Percentiles rank a stretch among this genome's conserved stretches.
phyloP scores from a whole-genome alignment of 2,888 invertebrate species.

The Cosmopolites sordidus region DNA sequence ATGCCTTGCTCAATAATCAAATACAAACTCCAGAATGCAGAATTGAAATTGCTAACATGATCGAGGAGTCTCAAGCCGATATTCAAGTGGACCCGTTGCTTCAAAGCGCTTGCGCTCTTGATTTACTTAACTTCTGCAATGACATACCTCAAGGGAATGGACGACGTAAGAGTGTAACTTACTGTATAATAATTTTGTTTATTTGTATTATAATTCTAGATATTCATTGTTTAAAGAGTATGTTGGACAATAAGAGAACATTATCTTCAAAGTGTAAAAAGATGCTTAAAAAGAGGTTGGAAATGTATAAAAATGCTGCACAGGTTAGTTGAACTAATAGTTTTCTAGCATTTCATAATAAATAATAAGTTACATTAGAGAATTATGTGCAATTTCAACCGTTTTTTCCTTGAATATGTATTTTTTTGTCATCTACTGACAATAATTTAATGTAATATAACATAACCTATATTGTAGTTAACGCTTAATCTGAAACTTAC shows the following conservation, averaged over 20 bases:
- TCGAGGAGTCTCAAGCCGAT: conserved; percentile 87
- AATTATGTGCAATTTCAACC: too few relatives aligned
- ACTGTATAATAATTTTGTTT: not conserved
- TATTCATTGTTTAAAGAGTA: conserved; percentile 70
- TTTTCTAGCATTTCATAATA: too few relatives aligned
- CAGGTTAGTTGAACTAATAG: conserved; percentile 51
- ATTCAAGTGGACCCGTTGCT: conserved; percentile 92
- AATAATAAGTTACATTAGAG: too few relatives aligned
- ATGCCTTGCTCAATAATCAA: conserved; percentile 67
- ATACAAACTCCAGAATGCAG: conserved; percentile 73
- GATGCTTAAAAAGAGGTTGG: conserved; percentile 75
- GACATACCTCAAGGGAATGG: conserved; percentile 84
- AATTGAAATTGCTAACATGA: conserved; percentile 80
- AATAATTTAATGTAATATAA: too few relatives aligned
- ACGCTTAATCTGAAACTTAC: too few relatives aligned
- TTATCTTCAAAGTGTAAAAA: conserved; percentile 74
- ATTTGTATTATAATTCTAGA: conserved; percentile 51
- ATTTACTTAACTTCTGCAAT: conserved; percentile 75
- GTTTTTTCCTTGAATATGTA: too few relatives aligned
- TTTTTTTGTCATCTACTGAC: too few relatives aligned
- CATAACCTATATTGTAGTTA: too few relatives aligned
- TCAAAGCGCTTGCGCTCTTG: conserved; percentile 81
- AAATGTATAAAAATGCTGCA: conserved; percentile 88
- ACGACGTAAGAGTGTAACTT: conserved; percentile 69
- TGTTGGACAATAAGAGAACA: conserved; percentile 64